Base-by-base conservation (phyloP, 2,797 vertebrate genomes). In the Parambassis ranga region DNA sequence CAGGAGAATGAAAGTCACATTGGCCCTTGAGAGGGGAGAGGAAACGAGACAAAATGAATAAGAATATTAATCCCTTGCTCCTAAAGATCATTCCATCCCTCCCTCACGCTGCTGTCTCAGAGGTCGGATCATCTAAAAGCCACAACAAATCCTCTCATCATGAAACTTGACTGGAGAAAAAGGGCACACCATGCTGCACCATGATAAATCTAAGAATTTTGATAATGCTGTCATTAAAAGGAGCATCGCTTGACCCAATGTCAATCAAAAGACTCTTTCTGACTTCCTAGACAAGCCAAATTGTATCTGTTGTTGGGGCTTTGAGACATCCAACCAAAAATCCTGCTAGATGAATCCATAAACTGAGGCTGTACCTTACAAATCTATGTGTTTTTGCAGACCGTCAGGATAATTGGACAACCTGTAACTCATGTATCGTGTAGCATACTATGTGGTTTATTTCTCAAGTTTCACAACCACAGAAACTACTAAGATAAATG, bases 11-110 rank as follows among this genome's bases (percentile, higher is more conserved):
- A 76, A 81, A 83, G 76, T 81, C 76, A 69, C 63, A 70, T 32
- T 71, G 72, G 84, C 79, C 79, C 71, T 53, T 64, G 43, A 79
- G 72, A 81, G 63, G 61, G 61, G 51, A 48, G 35, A 67, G 49
- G 61, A 65, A 77, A 77, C 22, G 19, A 71, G 77, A 77, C 68
- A 66, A 83, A 81, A 79, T 77, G 81, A 86, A 85, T 69, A 59
- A 24, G 81, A 86, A 82, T 83, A 84, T 87, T 81, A 85, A 88
- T 87, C 72, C 71, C 55, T 68, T 62, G 63, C 70, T 84, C 56
- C 35, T 42, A 87, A 87, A 87, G 85, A 87, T 79, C 73, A 87
- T 67, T 71, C 44, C 46, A 35, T 72, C 33, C 44, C 36, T 76
- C 53, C 64, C 35, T 65, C 30, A 33, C 70, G 83, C 72, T 75